Evolutionary conservation across 1,140 invertebrate genomes (phyloP).

Genomic region (Drosophila nannoptera): DNA sequence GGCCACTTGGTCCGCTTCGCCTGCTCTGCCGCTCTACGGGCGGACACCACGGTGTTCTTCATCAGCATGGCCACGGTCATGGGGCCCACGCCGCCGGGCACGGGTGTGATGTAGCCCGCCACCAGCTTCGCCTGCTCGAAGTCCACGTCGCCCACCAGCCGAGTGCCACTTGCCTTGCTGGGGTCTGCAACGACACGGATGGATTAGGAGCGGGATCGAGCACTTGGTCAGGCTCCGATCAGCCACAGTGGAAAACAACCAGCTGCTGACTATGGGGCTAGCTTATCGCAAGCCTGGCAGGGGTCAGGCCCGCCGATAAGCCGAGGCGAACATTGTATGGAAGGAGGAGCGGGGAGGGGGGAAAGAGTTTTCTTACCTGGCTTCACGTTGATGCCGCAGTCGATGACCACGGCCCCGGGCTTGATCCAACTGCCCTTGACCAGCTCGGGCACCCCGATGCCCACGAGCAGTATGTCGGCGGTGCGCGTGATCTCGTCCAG

Average conservation of each 20-base stretch:
- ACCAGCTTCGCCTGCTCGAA: constrained; percentile 89
- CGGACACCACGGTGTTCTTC: constrained; percentile 94
- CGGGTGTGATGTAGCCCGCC: constrained; percentile 95
- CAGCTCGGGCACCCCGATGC: constrained; percentile 93
- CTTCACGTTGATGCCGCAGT: constrained; percentile 98
- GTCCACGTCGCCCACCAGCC: constrained; percentile 96
- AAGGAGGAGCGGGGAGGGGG: constrained; percentile 12
- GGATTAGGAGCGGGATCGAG: too few relatives aligned
- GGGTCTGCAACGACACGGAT: constrained; percentile 82
- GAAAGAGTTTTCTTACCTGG: constrained; percentile 83
- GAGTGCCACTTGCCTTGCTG: constrained; percentile 89
- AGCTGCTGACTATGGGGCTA: not conserved
- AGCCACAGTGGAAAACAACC: not conserved
- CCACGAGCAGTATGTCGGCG: constrained; percentile 98
- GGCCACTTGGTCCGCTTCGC: constrained; percentile 83
- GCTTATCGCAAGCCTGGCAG: constrained; percentile 45
- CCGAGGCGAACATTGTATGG: constrained; percentile 1
- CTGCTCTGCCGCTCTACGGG: constrained; percentile 83
- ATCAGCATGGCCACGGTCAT: constrained; percentile 99
- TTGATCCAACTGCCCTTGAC: constrained; percentile 98
- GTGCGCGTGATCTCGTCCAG: constrained; percentile 87
- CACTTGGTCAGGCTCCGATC: too few relatives aligned
- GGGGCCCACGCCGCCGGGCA: constrained; percentile 98
- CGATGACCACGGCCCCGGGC: constrained; percentile 98
- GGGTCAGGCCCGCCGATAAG: constrained; percentile 41